Base-by-base conservation (phyloP, 2,113 vertebrate genomes). In the Scomber colias region DNA sequence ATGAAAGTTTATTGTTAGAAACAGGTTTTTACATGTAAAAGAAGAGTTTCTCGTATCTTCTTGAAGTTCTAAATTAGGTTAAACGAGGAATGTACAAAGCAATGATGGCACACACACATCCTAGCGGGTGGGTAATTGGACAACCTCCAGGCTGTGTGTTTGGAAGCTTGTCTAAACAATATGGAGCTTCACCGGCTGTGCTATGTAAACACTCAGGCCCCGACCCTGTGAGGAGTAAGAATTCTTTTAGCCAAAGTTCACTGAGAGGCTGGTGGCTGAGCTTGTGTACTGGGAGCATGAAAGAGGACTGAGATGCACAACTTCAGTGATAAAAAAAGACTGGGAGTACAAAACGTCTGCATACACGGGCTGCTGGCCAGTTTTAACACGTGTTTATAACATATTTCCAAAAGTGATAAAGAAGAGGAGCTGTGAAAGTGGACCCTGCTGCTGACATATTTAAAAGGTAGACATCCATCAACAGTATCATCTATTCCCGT, bases 121-220 rank as follows among this genome's bases (percentile, higher is more conserved):
- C 63, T 81, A 68, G 82, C 69, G 73, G 91, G 90, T 82, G 86
- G 86, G 86, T 90, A 85, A 90, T 86, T 90, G 90, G 88, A 92
- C 84, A 84, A 66, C 55, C 63, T 85, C 87, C 92, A 93, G 91
- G 59, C 91, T 83, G 90, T 77, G 85, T 94, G 93, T 94, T 94
- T 94, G 92, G 93, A 93, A 90, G 92, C 92, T 94, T 95, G 85
- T 95, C 93, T 91, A 95, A 96, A 95, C 94, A 95, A 62, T 71
- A 90, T 61, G 75, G 89, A 92, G 88, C 88, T 92, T 91, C 88
- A 82, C 91, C 85, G 90, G 93, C 93, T 95, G 93, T 68, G 55
- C 92, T 92, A 74, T 92, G 86, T 95, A 96, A 96, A 96, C 94
- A 95, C 55, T 82, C 11, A 31, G 86, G 93, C 86, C 90, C 88